Percentiles rank a stretch among this genome's conserved stretches.
phyloP scores from a whole-genome alignment of 2,113 vertebrate species.

The Phylloscopus trochilus region DNA sequence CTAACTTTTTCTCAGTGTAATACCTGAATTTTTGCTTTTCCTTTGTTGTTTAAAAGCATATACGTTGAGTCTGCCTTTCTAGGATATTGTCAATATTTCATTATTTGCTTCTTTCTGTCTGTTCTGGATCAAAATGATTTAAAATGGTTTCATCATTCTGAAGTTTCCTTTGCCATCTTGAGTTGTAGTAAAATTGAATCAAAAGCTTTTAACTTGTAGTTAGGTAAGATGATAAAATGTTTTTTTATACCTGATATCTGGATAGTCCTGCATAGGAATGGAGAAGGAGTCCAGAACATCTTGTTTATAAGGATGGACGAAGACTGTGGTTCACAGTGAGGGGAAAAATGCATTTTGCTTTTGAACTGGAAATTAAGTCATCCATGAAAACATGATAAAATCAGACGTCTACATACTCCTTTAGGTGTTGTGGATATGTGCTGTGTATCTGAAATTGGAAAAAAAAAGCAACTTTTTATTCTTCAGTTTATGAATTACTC shows the following conservation, averaged over 20 bases:
- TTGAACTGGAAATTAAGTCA: neutral
- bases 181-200: neutral
- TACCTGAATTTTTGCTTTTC: neutral
- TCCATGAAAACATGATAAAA: neutral
- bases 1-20: neutral
- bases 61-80: neutral
- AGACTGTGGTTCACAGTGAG: neutral
- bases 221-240: neutral
- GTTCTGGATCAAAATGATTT: neutral
- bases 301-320: neutral
- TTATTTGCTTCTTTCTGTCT: neutral
- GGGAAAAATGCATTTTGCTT: neutral
- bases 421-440: neutral
- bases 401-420: neutral
- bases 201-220: neutral
- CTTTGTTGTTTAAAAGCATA: neutral
- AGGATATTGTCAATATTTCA: neutral
- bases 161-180: neutral
- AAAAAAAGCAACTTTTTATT: neutral
- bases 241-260: neutral
- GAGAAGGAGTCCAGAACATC: neutral
- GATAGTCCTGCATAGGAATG: neutral
- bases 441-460: neutral
- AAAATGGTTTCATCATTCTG: neutral
- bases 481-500: neutral